A percentile compares a stretch with the other conserved stretches of the same genome.
phyloP scores from a whole-genome alignment of 37 sponge, comb jelly and placozoan genomes.

The Trichoplax adhaerens region DNA sequence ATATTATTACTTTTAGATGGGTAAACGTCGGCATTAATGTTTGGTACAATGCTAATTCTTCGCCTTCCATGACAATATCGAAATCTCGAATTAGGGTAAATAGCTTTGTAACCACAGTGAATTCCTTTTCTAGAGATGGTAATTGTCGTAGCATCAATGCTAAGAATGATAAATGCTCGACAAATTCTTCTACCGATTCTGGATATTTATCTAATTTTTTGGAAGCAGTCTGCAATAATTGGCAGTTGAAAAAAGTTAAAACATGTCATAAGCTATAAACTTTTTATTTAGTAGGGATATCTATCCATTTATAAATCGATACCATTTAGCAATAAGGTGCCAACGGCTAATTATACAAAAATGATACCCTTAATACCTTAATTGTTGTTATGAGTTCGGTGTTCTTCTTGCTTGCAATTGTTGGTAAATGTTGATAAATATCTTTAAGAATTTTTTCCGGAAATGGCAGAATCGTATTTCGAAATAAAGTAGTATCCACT shows the following conservation, averaged over 20 bases:
- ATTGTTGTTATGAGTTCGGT: conserved; percentile 16
- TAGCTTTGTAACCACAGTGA: conserved; percentile 22
- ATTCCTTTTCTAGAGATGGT: conserved; percentile 18
- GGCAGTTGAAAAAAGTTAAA: not conserved
- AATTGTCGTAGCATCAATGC: conserved; percentile 14
- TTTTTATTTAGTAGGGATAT: not conserved
- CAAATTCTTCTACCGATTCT: conserved; percentile 23
- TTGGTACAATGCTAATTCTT: conserved; percentile 34
- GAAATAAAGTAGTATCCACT: conserved; percentile 18
- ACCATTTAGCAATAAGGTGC: not conserved
- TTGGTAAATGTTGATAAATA: conserved; percentile 24
- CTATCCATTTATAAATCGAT: not conserved
- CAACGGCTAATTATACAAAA: not conserved
- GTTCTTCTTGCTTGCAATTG: conserved; percentile 14
- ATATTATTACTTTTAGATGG: conserved; percentile 25
- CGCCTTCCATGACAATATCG: conserved; percentile 19
- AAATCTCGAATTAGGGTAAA: conserved; percentile 41
- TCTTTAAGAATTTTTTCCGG: conserved; percentile 24
- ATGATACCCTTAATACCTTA: conserved; percentile 18
- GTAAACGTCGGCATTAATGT: conserved; percentile 30
- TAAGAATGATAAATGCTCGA: conserved; percentile 20
- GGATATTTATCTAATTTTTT: conserved; percentile 14
- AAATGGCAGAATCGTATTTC: conserved; percentile 24
- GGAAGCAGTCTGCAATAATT: conserved; percentile 11
- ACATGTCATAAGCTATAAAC: not conserved